Conservation (phyloP, 1,140 invertebrate species). For the Panagrolaimus sp. region DNA sequence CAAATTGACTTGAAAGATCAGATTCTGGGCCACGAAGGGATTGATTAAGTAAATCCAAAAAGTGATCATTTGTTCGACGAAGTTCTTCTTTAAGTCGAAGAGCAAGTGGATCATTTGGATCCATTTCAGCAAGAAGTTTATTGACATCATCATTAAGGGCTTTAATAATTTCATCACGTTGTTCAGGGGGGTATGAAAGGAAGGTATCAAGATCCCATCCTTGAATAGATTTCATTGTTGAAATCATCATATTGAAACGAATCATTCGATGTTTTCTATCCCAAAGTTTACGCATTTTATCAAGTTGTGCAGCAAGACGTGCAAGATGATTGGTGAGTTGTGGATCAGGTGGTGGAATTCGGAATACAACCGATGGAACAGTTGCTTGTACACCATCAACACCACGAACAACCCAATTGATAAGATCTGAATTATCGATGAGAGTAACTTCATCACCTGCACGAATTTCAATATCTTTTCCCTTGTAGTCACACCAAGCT, state of each 20-base stretch:
- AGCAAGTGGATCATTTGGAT: constrained; percentile 83
- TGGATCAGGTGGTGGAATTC: constrained; percentile 77
- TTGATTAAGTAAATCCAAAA: constrained; percentile 83
- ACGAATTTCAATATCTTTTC: constrained; percentile 63
- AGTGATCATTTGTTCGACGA: constrained; percentile 86
- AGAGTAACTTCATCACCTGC: constrained; percentile 82
- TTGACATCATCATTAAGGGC: constrained; percentile 94
- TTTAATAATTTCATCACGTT: constrained; percentile 83
- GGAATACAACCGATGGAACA: constrained; percentile 80
- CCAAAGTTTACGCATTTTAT: constrained; percentile 82
- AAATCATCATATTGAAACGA: constrained; percentile 94
- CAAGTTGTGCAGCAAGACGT: constrained; percentile 74
- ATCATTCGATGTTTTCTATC: constrained; percentile 87
- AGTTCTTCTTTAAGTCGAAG: constrained; percentile 80
- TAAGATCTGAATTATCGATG: constrained; percentile 81
- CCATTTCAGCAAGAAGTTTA: constrained; percentile 83
- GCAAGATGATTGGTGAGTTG: constrained; percentile 67
- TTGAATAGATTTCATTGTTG: constrained; percentile 76
- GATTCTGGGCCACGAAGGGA: constrained; percentile 66
- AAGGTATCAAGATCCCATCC: constrained; percentile 83
- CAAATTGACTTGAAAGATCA: constrained; percentile 79
- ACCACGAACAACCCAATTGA: constrained; percentile 78
- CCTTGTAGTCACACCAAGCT: constrained; percentile 85
- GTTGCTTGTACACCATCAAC: constrained; percentile 73
- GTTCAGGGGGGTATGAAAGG: constrained; percentile 85